Conservation (phyloP, 2,888 invertebrate genomes). For the Acanthosepion lycidas region DNA sequence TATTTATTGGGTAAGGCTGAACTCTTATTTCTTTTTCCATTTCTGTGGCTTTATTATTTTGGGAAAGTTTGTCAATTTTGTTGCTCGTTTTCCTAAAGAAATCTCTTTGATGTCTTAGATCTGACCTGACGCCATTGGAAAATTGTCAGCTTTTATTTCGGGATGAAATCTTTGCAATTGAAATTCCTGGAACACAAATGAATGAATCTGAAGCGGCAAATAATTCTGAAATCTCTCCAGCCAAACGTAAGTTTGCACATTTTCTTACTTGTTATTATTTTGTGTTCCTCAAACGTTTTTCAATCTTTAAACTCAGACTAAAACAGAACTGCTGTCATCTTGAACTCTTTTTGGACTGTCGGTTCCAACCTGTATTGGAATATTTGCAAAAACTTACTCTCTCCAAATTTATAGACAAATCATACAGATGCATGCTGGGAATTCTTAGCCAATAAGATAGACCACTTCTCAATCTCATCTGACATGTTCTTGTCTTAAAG, state of each 20-base stretch:
- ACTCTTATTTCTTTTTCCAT: not conserved
- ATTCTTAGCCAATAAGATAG: no score
- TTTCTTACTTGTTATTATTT: not conserved
- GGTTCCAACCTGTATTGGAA: no score
- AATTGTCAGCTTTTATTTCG: constrained; percentile 79
- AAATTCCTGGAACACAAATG: constrained; percentile 69
- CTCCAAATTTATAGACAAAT: no score
- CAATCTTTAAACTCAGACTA: not conserved
- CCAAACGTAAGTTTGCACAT: constrained; percentile 64
- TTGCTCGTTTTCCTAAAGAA: not conserved
- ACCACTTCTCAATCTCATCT: no score
- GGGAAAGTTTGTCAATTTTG: not conserved
- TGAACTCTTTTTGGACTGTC: no score
- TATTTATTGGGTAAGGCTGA: constrained; percentile 71
- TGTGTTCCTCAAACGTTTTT: not conserved
- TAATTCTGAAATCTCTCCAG: constrained; percentile 64
- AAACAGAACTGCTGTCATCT: no score
- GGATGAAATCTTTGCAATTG: constrained; percentile 82
- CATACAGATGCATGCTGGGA: no score
- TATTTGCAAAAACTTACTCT: no score
- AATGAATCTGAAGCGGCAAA: constrained; percentile 61
- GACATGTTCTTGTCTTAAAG: no score
- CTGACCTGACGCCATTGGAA: constrained; percentile 77
- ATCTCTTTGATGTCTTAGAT: constrained; percentile 56
- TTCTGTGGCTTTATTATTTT: no score